Base-by-base conservation (phyloP, 2,888 invertebrate genomes). In the Synergus umbraculus region DNA sequence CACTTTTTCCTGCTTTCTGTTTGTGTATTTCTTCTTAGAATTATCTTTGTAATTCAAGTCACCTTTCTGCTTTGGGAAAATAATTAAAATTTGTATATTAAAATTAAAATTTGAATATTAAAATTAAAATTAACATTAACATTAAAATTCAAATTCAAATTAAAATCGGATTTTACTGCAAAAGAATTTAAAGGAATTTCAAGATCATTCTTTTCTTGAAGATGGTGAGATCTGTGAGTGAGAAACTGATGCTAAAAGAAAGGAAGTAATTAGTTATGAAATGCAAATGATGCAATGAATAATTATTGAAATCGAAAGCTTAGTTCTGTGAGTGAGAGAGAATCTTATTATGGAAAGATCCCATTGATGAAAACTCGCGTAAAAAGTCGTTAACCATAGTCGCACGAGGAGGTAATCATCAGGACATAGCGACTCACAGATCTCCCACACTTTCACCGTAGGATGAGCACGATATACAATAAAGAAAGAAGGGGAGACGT, bases 371-470 rank as follows among this genome's bases (percentile, higher is more conserved):
- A 78, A 79, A 79, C 78, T 67, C 76, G 64, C 64, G 54, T 76
- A 76, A 78, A 79, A 81, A 83, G 80, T 83, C 76, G 77, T 81
- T 80, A 84, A 82, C 79, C 80, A 79, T 80, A 77, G 58, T 82
- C 78, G 76, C 81, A 80, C 80, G 80, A 69, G 46, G 46, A 46
- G 66, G 73, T 81, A 85, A 84, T 85, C 80, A 80, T 76, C 80
- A 76, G 80, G 76, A 60, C 76, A 67, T 76, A 79, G 69, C 78
- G 76, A 81, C 73, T 80, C 69, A 66, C 43, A 79, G 69, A 79
- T 82, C 82, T 88, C 87, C 83, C 85, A 85, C 83, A 86, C 87
- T 87, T 88, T 87, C 86, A 84, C 86, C 85, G 77, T 54, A 15
- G 54, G 73, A 73, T 73, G 73, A 73, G 67, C 67, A 49, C 69